Base-by-base conservation (phyloP, 2,888 invertebrate genomes). In the Mamestra brassicae region DNA sequence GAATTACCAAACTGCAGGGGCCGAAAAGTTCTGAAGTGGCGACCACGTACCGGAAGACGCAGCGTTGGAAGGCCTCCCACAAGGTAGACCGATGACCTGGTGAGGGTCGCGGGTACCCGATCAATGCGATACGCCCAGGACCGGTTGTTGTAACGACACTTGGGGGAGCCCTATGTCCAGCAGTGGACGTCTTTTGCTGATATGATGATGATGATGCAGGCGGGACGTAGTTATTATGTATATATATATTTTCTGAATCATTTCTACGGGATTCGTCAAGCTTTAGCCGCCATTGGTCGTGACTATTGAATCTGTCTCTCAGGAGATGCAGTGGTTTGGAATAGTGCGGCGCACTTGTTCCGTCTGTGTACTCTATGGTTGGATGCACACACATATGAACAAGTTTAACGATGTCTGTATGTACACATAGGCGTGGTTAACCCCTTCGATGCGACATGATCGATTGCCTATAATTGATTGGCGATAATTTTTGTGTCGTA, bases 331-430 rank as follows among this genome's bases (percentile, higher is more conserved):
- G 0, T 52, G 52, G 52, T 47, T 3, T 13, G 47, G 7, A 6
- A 50, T 15, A 6, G 6, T 6, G 2, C 17, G 52, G 17, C 17
- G 7, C 7, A 17, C 4, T 17, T 6, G 2, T 17, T 4, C 50
- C 52, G 4, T 52, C 7, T 52, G 0, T 0, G 52, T 17, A 52
- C 17, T 60, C 62, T 62, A n/a, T 62, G 62, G 62, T 26, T 6
- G 3, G 47, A 76, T 79, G 61, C 76, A 82, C 80, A 60, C 81
- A 82, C 78, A 78, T 74, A 66, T 67, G 65, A 71, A 71, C 42
- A 42, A 8, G 36, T 36, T 61, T 78, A 45, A 71, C 76, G 65
- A 57, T 52, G 50, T 26, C 34, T 54, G 3, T 47, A 74, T 66
- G 55, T 71, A 85, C 79, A 81, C 80, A 71, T 63, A 76, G 61